Conservation (phyloP, 1,140 invertebrate species). For the Vanessa tameamea region DNA sequence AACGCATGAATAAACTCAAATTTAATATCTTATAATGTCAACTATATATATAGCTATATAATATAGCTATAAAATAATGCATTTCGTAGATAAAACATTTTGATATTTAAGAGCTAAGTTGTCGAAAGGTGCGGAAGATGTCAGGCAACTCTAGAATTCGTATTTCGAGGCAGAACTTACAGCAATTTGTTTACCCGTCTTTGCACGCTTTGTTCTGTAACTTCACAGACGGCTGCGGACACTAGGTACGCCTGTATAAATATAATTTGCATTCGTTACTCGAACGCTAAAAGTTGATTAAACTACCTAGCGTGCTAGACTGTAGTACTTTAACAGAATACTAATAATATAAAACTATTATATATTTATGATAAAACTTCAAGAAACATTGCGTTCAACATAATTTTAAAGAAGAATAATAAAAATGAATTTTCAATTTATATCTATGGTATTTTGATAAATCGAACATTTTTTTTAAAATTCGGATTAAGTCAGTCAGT, state of each 20-base stretch:
- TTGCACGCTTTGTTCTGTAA: slow-evolving; percentile 28
- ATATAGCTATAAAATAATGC: no score
- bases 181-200: slow-evolving; percentile 28
- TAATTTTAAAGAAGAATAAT: neutral
- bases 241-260: slow-evolving; percentile 29
- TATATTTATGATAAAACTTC: slow-evolving; percentile 14
- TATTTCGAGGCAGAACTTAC: neutral
- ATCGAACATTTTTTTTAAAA: no score
- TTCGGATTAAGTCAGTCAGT: no score
- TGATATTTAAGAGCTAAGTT: neutral
- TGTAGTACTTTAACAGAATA: slow-evolving; percentile 9
- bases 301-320: slow-evolving; percentile 2
- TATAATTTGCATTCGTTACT: slow-evolving; percentile 36
- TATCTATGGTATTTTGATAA: no score
- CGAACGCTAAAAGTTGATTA: slow-evolving; percentile 26
- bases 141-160: slow-evolving; percentile 19
- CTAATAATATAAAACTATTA: slow-evolving; percentile 6
- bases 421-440: no score
- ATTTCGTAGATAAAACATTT: no score
- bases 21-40: no score
- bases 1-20: no score
- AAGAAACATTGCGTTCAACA: neutral
- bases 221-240: slow-evolving; percentile 29
- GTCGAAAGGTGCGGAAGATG: slow-evolving; percentile 1
- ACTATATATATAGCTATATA: no score